Base-by-base conservation (phyloP, 2,888 invertebrate species). In the Lutraria lutraria region DNA sequence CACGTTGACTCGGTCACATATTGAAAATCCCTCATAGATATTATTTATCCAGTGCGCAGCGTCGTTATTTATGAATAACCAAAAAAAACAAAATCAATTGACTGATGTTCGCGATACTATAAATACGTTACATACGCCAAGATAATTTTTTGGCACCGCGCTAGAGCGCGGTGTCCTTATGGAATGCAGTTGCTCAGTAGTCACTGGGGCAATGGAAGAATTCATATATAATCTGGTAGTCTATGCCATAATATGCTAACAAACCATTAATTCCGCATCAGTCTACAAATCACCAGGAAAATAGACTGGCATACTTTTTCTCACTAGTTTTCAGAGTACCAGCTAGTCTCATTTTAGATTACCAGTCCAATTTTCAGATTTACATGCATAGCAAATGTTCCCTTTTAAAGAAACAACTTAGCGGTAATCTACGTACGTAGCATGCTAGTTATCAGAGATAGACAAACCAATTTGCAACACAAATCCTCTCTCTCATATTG, bases 401-500 rank as follows among this genome's bases (percentile, higher is more conserved):
- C 63, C 63, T n/a, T 68, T 68, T 68, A 68, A 12, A n/a, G 63
- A 68, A 68, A 68, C 63, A 4, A n/a, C 63, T 6, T 68, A 68
- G n/a, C 63, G n/a, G 63, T 25, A 6, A 68, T 68, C 63, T 68
- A 25, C 63, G 4, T 25, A 68, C 63, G 25, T 25, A 68, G 25
- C 10, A 25, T n/a, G 63, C 63, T 68, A 25, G 63, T 68, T 68
- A 68, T 13, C 63, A 8, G 25, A 68, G 25, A 25, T 25, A 68
- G 63, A 68, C 63, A n/a, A 68, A 25, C 63, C 63, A 68, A 68
- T 68, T 68, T 68, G 63, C 63, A 13, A 25, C 25, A 25, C 63
- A 68, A 68, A 68, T 68, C 63, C 63, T 25, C 63, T 68, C n/a
- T 68, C 63, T 68, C 13, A 25, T 68, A 68, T 68, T 68, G 63